These are phyloP conservation scores for Diaphora mendica DNA, from an alignment of 2,888 invertebrate genomes.

Conservation along the genomic window DNA sequence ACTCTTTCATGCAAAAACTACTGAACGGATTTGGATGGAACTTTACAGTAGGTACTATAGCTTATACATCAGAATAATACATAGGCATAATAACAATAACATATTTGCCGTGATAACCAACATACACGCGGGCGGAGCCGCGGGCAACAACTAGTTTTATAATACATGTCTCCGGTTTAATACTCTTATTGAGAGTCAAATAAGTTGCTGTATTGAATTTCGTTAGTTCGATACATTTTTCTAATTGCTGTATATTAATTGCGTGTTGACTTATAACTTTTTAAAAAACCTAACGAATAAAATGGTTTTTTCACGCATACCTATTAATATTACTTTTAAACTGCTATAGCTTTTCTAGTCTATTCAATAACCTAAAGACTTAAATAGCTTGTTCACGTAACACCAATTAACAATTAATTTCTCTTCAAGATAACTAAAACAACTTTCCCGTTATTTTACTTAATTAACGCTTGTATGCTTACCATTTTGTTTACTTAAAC, in stretches of 20 bases:
- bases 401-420: conserved; percentile 70
- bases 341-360: neutral
- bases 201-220: neutral
- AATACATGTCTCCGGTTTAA: too few relatives aligned
- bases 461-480: conserved; percentile 28
- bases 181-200: too few relatives aligned
- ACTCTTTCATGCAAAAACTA: too few relatives aligned
- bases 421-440: conserved; percentile 54
- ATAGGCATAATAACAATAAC: too few relatives aligned
- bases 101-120: too few relatives aligned
- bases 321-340: neutral
- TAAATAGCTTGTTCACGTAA: conserved; percentile 67
- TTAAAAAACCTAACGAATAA: neutral
- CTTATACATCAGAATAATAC: too few relatives aligned
- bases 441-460: conserved; percentile 35
- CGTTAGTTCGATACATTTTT: neutral
- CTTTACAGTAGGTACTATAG: too few relatives aligned
- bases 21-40: too few relatives aligned
- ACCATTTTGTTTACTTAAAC: conserved; percentile 11
- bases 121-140: too few relatives aligned
- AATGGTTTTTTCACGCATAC: neutral
- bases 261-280: too few relatives aligned
- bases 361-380: neutral
- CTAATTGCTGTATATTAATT: neutral
- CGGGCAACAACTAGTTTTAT: neutral